Evolutionary conservation across 2,113 vertebrate genomes (phyloP), one percentile per base, ranked within the genome.

Genomic region (Acanthochromis polyacanthus): DNA sequence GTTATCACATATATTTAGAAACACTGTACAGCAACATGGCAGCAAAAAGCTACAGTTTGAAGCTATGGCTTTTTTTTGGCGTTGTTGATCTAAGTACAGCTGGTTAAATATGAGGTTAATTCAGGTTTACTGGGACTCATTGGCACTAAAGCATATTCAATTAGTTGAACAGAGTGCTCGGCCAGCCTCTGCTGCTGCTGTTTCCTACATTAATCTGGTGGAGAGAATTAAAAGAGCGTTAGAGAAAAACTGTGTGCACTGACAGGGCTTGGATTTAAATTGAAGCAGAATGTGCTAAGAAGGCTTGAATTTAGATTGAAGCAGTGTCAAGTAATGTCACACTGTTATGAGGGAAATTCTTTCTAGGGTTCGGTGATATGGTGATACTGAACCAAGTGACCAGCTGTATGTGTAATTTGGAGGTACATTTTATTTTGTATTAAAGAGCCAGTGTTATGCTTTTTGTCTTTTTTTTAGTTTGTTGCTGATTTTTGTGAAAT

Each of bases 1-100:
- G 36, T 71, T 59, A 59, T 75, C 55, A 51, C 23, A 25, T 82
- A 64, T 63, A 70, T 87, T 84, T 79, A 85, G 81, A 82, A 82
- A 66, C 61, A 12, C 53, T 0, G 60, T 66, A 51, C 82, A 78
- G 72, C 55, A 69, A 40, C 58, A 12, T 16, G 23, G 61, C 45
- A 4, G 16, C 55, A 55, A 10, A 55, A 46, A 81, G 78, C 52
- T 62, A 0, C 67, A 17, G 20, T 32, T 40, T 4, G 40, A 59
- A 63, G 36, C 61, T 5, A 53, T 10, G 76, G 45, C 32, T 83
- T 78, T 69, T 71, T 77, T 59, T 46, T n/a, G n/a, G 65, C 8
- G 4, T 25, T 61, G 16, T 53, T 17, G 56, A 85, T 89, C 77
- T 64, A 50, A 64, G 59, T 46, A 14, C 56, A 66, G 67, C 15